These are phyloP conservation scores for Pseudomyrmex cubaensis DNA, from an alignment of 1,140 invertebrate genomes.

Conservation along the genomic window DNA sequence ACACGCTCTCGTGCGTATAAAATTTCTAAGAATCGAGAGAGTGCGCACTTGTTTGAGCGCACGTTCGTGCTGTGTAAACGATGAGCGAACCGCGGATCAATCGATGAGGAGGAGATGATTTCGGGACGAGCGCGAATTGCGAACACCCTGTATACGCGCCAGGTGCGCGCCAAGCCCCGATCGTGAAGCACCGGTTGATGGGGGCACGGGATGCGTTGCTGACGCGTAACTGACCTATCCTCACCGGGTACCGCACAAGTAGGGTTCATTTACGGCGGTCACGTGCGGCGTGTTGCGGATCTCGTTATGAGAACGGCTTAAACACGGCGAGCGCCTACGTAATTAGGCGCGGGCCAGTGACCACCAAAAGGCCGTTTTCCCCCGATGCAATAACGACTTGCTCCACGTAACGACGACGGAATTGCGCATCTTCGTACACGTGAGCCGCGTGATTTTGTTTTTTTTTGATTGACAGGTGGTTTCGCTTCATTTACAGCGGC, in stretches of 20 bases:
- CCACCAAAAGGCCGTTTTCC: background rate
- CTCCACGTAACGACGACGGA: too few relatives aligned
- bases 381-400: background rate
- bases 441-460: too few relatives aligned
- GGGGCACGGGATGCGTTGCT: slow-evolving; percentile 54
- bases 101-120: background rate
- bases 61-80: too few relatives aligned
- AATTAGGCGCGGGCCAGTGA: slow-evolving; percentile 28
- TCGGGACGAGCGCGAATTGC: background rate
- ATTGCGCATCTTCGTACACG: too few relatives aligned
- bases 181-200: slow-evolving; percentile 49
- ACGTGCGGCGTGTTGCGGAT: slow-evolving; percentile 44
- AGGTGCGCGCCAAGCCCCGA: slow-evolving; percentile 37
- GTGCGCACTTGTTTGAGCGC: too few relatives aligned
- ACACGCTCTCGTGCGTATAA: too few relatives aligned
- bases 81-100: background rate
- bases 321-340: slow-evolving; percentile 26
- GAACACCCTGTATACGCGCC: slow-evolving; percentile 46
- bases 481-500: too few relatives aligned
- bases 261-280: slow-evolving; percentile 58
- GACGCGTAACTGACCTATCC: slow-evolving; percentile 57
- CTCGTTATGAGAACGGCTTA: slow-evolving; percentile 49
- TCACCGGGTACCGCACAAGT: slow-evolving; percentile 51
- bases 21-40: too few relatives aligned
- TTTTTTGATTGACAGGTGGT: too few relatives aligned